Conservation (phyloP, 2,888 invertebrate genomes). For the Hydrotaea cyrtoneurina region DNA sequence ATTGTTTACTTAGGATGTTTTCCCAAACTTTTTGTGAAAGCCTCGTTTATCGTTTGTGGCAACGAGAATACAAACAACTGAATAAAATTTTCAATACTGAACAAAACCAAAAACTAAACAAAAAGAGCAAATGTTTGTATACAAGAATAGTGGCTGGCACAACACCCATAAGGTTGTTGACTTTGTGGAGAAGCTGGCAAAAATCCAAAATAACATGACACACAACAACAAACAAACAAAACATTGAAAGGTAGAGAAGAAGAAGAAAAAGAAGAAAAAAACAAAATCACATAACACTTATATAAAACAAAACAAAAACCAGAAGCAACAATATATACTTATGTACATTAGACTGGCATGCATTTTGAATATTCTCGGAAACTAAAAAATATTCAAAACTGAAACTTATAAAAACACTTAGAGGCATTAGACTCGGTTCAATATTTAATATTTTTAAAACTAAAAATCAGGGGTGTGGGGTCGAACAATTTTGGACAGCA, state of each 20-base stretch:
- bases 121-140: neutral
- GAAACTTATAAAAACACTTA: no score
- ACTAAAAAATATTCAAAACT: no score
- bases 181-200: slow-evolving; percentile 65
- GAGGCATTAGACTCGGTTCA: no score
- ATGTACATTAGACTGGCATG: neutral
- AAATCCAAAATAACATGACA: slow-evolving; percentile 40
- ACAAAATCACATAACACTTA: slow-evolving; percentile 8
- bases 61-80: neutral
- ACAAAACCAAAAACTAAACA: slow-evolving; percentile 9
- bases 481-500: no score
- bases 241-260: slow-evolving; percentile 23
- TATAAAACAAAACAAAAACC: neutral
- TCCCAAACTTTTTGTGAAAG: no score
- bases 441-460: no score
- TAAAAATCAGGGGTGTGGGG: no score
- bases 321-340: neutral
- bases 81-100: neutral
- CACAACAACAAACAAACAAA: slow-evolving; percentile 28
- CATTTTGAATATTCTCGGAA: no score
- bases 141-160: neutral
- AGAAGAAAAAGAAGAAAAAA: slow-evolving; percentile 9
- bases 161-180: slow-evolving; percentile 57
- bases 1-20: no score
- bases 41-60: slow-evolving; percentile 24